These are phyloP conservation scores for Tetramorium alpestre DNA, from an alignment of 1,140 invertebrate genomes.

Conservation along the genomic window DNA sequence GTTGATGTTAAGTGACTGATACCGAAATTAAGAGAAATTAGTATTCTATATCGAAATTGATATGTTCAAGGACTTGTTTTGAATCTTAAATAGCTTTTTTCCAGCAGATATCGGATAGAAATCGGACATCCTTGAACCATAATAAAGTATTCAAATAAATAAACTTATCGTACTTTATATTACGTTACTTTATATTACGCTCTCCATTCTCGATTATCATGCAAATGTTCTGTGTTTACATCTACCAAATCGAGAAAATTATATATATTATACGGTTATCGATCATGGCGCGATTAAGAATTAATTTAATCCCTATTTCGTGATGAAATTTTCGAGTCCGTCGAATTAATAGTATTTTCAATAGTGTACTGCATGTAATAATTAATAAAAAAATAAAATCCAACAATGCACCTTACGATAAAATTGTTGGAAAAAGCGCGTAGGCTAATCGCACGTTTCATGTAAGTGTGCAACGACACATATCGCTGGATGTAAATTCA, in stretches of 20 bases:
- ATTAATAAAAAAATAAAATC: not conserved
- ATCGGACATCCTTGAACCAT: conserved; percentile 50
- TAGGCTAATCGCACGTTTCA: not conserved
- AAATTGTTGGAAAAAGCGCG: conserved; percentile 18
- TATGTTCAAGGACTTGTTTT: conserved; percentile 72
- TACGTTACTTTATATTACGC: not conserved
- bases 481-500: not conserved
- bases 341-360: not conserved
- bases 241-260: not conserved
- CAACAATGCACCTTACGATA: not conserved
- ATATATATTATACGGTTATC: not conserved
- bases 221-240: conserved; percentile 18
- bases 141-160: not conserved
- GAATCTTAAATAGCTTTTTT: conserved; percentile 19
- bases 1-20: conserved; percentile 5
- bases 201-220: not conserved
- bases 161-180: conserved; percentile 13
- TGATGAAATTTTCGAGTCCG: not conserved
- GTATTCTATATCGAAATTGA: conserved; percentile 84
- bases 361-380: not conserved
- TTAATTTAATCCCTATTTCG: conserved; percentile 30
- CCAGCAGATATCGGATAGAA: conserved; percentile 36
- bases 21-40: conserved; percentile 72
- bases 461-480: not conserved
- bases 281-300: not conserved